Evolutionary conservation across 2,888 invertebrate species (phyloP).

Genomic region (Tipula unca): DNA sequence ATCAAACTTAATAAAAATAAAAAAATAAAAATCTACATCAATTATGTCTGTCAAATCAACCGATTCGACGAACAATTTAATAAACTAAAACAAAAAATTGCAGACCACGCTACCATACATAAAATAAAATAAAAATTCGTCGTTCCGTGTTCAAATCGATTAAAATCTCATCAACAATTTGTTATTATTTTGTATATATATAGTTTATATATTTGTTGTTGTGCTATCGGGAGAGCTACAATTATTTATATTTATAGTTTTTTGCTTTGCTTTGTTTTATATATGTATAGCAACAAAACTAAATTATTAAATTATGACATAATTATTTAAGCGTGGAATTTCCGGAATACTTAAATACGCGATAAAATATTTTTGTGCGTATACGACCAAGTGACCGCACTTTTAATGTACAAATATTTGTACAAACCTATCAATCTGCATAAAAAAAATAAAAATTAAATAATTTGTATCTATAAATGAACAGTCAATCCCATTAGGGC

Average conservation of each 20-base stretch:
- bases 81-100: not conserved
- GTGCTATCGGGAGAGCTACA: not conserved
- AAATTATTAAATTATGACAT: not conserved
- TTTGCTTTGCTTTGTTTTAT: too few species aligned
- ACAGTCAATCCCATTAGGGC: not conserved
- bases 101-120: not conserved
- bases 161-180: constrained; percentile 14
- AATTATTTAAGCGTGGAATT: not conserved
- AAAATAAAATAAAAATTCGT: not conserved
- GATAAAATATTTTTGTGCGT: not conserved
- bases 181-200: not conserved
- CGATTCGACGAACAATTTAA: not conserved
- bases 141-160: constrained; percentile 2
- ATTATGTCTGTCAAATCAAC: not conserved
- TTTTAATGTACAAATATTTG: not conserved
- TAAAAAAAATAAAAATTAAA: not conserved
- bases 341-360: not conserved
- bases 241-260: not conserved
- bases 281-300: not conserved
- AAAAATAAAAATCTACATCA: not conserved
- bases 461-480: not conserved
- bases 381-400: not conserved
- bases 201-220: not conserved
- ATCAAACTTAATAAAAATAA: too few species aligned
- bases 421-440: not conserved